phyloP scores from a whole-genome alignment of 2,797 vertebrate genomes.

The Lemur catta region DNA sequence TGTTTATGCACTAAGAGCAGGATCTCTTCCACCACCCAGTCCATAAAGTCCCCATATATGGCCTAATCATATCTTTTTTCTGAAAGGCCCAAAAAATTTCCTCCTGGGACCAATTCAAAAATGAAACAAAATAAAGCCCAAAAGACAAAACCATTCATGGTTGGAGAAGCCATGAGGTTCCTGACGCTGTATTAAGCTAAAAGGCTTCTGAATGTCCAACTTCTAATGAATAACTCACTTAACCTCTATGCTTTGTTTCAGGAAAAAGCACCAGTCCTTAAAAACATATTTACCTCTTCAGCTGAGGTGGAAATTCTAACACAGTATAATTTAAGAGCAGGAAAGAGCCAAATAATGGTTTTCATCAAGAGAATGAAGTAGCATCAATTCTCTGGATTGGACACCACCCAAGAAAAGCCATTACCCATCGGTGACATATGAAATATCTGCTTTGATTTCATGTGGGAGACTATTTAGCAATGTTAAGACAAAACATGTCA shows the following conservation, averaged over 20 bases:
- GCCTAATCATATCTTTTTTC: background rate
- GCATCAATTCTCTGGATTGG: slow-evolving; percentile 38
- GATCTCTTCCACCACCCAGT: background rate
- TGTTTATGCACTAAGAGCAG: background rate
- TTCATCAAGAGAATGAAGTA: slow-evolving; percentile 53
- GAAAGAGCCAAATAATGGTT: slow-evolving; percentile 37
- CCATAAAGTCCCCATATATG: background rate
- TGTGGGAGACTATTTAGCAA: slow-evolving; percentile 1
- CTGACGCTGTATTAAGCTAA: background rate
- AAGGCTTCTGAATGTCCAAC: background rate
- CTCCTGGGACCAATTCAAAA: background rate
- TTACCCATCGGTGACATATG: slow-evolving; percentile 37
- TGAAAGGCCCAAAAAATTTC: background rate
- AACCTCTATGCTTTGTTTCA: background rate
- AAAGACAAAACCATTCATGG: background rate
- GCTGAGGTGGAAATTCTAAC: background rate
- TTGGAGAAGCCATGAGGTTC: background rate
- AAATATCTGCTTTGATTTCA: slow-evolving; percentile 58
- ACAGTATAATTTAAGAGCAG: slow-evolving; percentile 54
- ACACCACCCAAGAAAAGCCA: slow-evolving; percentile 57
- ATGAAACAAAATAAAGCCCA: background rate
- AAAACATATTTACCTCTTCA: background rate
- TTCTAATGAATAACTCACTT: background rate
- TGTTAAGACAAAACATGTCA: slow-evolving; percentile 21
- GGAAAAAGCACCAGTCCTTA: background rate